Base-by-base conservation (phyloP, 1,140 invertebrate species). In the Polypedilum vanderplanki region DNA sequence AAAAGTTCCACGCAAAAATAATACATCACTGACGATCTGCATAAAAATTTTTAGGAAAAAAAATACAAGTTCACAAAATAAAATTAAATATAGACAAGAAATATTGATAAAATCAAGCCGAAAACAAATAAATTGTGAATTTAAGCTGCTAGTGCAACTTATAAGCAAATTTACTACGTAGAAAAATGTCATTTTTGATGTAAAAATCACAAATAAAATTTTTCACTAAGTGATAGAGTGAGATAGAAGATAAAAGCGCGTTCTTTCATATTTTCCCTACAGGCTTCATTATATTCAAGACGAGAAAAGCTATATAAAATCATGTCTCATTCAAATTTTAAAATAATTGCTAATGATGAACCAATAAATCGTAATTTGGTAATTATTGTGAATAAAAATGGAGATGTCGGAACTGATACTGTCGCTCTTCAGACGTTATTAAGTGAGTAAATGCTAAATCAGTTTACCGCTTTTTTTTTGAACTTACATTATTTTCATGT, bases 321-420 rank as follows among this genome's bases (percentile, higher is more conserved):
- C 17, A 70, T 70, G 65, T 70, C 65, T 3, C 65, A 70, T 70
- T 70, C 65, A 12, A 22, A 18, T 20, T 70, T 70, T 12, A 70
- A 20, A 22, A 7, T 70, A 70, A 18, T 70, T 18, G 17, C 15
- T 5, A 70, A 70, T 22, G 65, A 70, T 70, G 65, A 70, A 7
- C 65, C 65, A 8, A 70, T 70, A 20, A 70, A 70, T 70, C 15
- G 20, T 70, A 81, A 82, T 64, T 80, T 91, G 78, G 89, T 91
- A 77, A 88, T 91, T 81, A 87, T 91, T 79, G 88, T 90, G 79
- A 89, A 89, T 79, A 89, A 91, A 82, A 89, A 90, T 85, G 89
- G 89, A 78, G 86, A 86, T 64, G 84, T 91, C 76, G 88, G 88
- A 67, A 87, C 91, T 24, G 90, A 91, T 81, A 86, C 89, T 79